Evolutionary conservation across 2,888 invertebrate genomes (phyloP).

Genomic region (Drosophila sordidula): DNA sequence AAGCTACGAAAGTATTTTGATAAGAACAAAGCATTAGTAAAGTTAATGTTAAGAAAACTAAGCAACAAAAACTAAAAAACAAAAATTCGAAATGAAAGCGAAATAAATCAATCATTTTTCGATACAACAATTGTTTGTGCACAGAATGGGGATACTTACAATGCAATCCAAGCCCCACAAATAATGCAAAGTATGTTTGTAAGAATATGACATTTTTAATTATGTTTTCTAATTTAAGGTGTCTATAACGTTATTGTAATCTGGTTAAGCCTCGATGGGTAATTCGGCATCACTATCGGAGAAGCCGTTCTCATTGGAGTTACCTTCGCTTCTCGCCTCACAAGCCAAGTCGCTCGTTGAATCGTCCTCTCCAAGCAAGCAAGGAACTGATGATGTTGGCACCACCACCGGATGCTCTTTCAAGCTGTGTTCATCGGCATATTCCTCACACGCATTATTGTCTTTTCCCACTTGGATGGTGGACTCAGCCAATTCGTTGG

Average conservation of each 20-base stretch:
- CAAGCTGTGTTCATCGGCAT: background rate
- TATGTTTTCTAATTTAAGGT: no score
- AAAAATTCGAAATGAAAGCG: slow-evolving; percentile 33
- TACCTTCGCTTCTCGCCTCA: background rate
- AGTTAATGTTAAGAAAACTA: slow-evolving; percentile 15
- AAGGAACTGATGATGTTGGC: background rate
- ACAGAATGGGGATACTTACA: no score
- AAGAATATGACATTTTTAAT: background rate
- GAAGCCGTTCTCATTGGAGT: background rate
- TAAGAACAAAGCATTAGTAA: slow-evolving; percentile 56
- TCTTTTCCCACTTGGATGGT: background rate
- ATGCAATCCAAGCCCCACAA: no score
- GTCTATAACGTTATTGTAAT: background rate
- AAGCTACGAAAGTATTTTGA: slow-evolving; percentile 59
- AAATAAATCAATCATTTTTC: slow-evolving; percentile 66
- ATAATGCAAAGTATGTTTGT: no score
- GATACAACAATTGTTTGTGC: background rate
- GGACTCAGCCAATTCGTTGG: background rate
- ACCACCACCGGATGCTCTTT: background rate
- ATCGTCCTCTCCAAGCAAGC: background rate
- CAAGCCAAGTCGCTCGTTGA: background rate
- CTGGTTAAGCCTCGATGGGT: background rate
- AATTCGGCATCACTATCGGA: background rate
- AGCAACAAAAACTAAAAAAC: slow-evolving; percentile 13
- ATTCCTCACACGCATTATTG: background rate